phyloP scores from a whole-genome alignment of 2,113 vertebrate genomes.

The Maccullochella peelii region DNA sequence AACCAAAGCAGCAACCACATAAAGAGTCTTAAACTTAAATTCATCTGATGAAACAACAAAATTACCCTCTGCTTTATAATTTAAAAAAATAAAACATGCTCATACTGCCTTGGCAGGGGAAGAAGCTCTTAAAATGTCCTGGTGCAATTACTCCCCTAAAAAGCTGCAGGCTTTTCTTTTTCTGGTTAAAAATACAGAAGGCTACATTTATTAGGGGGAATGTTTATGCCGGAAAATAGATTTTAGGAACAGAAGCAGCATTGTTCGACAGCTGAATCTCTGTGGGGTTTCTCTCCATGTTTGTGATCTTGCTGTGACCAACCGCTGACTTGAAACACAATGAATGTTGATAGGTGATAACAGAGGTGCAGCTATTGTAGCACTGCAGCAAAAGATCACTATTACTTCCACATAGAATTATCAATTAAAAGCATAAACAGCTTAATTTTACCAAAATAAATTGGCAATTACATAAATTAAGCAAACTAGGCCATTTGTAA shows the following conservation, averaged over 20 bases:
- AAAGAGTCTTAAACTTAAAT: slow-evolving; percentile 32
- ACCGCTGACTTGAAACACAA: slow-evolving; percentile 46
- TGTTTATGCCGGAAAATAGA: slow-evolving; percentile 51
- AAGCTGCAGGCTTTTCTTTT: slow-evolving; percentile 47
- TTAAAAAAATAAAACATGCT: slow-evolving; percentile 18
- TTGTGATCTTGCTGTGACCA: slow-evolving; percentile 46
- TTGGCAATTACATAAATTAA: background rate
- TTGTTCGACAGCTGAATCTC: slow-evolving; percentile 47
- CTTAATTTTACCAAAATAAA: slow-evolving; percentile 13
- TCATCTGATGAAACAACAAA: slow-evolving; percentile 37
- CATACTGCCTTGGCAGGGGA: slow-evolving; percentile 22
- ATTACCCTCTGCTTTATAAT: slow-evolving; percentile 26
- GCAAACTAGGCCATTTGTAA: slow-evolving; percentile 7
- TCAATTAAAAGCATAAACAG: background rate
- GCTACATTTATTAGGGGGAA: slow-evolving; percentile 46
- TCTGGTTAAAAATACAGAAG: slow-evolving; percentile 37
- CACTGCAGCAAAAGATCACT: background rate
- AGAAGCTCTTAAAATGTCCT: slow-evolving; percentile 44
- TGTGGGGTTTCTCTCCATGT: slow-evolving; percentile 48
- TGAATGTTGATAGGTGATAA: slow-evolving; percentile 35
- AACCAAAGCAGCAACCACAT: slow-evolving; percentile 12
- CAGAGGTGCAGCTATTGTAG: background rate
- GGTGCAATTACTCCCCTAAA: slow-evolving; percentile 56
- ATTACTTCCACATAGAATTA: background rate
- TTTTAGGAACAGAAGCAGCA: slow-evolving; percentile 48